These are phyloP conservation scores for Lacanobia oleracea DNA, from an alignment of 2,888 invertebrate species.

Conservation along the genomic window DNA sequence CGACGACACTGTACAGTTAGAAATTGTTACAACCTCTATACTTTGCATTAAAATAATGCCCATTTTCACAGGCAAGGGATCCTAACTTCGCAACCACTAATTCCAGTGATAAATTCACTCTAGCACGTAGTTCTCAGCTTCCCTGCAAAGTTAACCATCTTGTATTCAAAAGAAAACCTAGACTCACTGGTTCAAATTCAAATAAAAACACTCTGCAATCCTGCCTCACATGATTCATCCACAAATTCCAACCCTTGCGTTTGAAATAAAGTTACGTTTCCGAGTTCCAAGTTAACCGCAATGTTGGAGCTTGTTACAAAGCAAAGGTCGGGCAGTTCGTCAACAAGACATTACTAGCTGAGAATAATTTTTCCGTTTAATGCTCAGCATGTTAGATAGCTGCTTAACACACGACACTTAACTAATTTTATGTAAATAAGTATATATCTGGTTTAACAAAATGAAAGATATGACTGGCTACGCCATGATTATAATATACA, in stretches of 20 bases:
- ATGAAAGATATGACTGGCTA: slow-evolving; percentile 79
- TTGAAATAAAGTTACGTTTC: slow-evolving; percentile 79
- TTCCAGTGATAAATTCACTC: slow-evolving; percentile 88
- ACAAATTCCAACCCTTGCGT: slow-evolving; percentile 86
- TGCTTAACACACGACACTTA: slow-evolving; percentile 83
- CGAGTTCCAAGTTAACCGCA: slow-evolving; percentile 76
- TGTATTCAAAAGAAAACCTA: slow-evolving; percentile 88
- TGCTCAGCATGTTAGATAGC: slow-evolving; percentile 88
- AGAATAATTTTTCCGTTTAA: slow-evolving; percentile 90
- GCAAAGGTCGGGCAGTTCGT: slow-evolving; percentile 89
- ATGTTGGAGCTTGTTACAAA: slow-evolving; percentile 85
- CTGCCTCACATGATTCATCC: slow-evolving; percentile 78
- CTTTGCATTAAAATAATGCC: slow-evolving; percentile 98
- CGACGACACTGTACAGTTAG: slow-evolving; percentile 88
- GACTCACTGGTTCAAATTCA: slow-evolving; percentile 81
- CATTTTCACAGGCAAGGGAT: slow-evolving; percentile 93
- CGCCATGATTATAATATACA: slow-evolving; percentile 84
- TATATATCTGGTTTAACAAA: slow-evolving; percentile 77
- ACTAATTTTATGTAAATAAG: slow-evolving; percentile 75
- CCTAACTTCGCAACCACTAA: slow-evolving; percentile 88
- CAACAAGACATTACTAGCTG: slow-evolving; percentile 89
- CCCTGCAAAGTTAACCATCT: slow-evolving; percentile 90
- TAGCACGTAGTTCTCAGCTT: slow-evolving; percentile 89
- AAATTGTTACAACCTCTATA: slow-evolving; percentile 95
- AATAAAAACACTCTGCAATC: slow-evolving; percentile 81